These are phyloP conservation scores for Ormyrus labotus DNA, from an alignment of 2,888 invertebrate genomes.

Conservation along the genomic window DNA sequence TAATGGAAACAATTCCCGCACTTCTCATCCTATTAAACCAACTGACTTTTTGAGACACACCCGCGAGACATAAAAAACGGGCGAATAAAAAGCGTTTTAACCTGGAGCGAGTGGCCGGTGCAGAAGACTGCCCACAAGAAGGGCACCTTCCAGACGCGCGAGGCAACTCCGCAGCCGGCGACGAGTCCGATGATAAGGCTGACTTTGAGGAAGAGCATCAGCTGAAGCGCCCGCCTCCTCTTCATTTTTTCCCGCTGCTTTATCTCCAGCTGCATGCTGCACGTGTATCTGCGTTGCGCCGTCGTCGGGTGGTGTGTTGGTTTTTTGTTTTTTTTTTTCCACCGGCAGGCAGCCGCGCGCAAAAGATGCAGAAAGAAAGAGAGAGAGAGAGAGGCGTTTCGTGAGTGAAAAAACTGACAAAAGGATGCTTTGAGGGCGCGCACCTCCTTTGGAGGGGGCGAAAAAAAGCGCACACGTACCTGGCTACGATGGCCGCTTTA, in stretches of 20 bases:
- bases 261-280: conserved; percentile 79
- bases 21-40: no score
- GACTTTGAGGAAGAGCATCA: conserved; percentile 80
- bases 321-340: no score
- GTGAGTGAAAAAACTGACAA: not conserved
- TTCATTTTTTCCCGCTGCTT: conserved; percentile 80
- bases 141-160: conserved; percentile 71
- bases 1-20: no score
- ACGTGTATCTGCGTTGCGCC: conserved; percentile 75
- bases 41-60: no score
- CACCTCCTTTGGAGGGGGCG: no score
- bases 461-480: conserved; percentile 59
- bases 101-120: conserved; percentile 73
- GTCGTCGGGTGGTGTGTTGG: not conserved
- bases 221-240: conserved; percentile 78
- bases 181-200: conserved; percentile 76
- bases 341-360: no score
- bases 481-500: conserved; percentile 78
- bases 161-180: conserved; percentile 73
- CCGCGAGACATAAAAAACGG: not conserved
- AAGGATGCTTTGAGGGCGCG: no score
- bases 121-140: conserved; percentile 73
- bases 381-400: no score
- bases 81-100: conserved; percentile 46
- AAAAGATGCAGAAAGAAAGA: no score